These are phyloP conservation scores for Xestoiulus laeticollis DNA, from an alignment of 2,888 invertebrate genomes.

Conservation along the genomic window DNA sequence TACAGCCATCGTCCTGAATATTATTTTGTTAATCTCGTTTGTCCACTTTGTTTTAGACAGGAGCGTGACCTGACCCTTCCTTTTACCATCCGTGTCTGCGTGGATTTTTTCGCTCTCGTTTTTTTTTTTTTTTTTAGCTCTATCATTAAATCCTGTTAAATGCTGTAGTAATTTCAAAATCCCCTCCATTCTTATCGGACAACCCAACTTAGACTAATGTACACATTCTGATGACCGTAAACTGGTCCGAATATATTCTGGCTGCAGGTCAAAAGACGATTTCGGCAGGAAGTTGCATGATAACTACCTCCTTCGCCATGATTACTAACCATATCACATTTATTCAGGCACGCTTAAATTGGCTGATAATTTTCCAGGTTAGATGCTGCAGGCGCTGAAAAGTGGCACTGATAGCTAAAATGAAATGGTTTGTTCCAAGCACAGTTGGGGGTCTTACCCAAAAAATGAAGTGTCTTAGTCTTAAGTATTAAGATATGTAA, in stretches of 20 bases:
- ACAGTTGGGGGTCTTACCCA: too few relatives aligned
- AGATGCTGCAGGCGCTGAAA: background rate
- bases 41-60: conserved; percentile 43
- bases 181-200: conserved; percentile 10
- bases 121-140: background rate
- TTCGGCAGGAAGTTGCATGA: background rate
- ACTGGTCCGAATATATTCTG: background rate
- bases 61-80: conserved; percentile 31
- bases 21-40: conserved; percentile 41
- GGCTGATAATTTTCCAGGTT: background rate
- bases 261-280: conserved; percentile 7
- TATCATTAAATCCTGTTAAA: conserved; percentile 31
- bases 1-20: conserved; percentile 40
- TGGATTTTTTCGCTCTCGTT: too few relatives aligned
- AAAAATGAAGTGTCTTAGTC: too few relatives aligned
- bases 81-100: conserved; percentile 38
- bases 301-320: background rate
- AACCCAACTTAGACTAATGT: background rate
- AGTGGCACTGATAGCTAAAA: background rate
- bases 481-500: too few relatives aligned
- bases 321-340: conserved; percentile 16
- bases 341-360: background rate
- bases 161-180: conserved; percentile 5
- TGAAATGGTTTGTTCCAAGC: too few relatives aligned
- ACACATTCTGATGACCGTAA: background rate